Base-by-base conservation (phyloP, 2,113 vertebrate genomes). In the Oxyruncus cristatus region DNA sequence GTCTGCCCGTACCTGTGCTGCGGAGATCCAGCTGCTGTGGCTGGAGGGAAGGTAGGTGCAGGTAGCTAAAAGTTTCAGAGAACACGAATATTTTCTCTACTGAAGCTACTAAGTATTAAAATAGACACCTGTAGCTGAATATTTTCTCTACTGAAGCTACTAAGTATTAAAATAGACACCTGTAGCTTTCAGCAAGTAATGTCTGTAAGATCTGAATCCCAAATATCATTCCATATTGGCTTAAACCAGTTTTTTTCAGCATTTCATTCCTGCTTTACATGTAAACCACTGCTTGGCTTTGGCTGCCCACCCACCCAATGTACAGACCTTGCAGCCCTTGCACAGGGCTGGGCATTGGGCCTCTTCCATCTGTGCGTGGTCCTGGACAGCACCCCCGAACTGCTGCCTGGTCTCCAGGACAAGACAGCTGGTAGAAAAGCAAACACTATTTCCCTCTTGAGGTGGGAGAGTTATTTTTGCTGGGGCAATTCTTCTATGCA, bases 1-100 rank as follows among this genome's bases (percentile, higher is more conserved):
- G 19, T 1, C 8, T 66, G 50, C 27, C 62, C 0, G 0, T 5
- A 50, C 21, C 30, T 63, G 37, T 4, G 7, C 0, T 0, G 20
- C 12, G 5, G 2, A 0, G 30, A 26, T 41, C 24, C 65, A 8
- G 26, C 61, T 71, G 46, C 27, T 12, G 28, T 3, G 39, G 32
- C 53, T 63, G 72, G 8, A 32, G 65, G 53, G 32, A 12, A 22
- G 6, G 70, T 49, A 9, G 22, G 1, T 12, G 19, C 12, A 5
- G 14, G 9, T 1, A 15, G 24, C 53, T 77, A 28, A 8, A 37
- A 15, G 12, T 14, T 28, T 26, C 35, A 16, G 42, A 47, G 23
- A 33, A 33, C 12, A 6, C 24, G 56, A 35, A 16, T 35, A 59
- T 59, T 35, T 59, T 59, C 56, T n/a, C 35, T 65, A 1, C 19